phyloP scores from a whole-genome alignment of 37 sponge, comb jelly and placozoan genomes.

The Hormiphora californensis region DNA sequence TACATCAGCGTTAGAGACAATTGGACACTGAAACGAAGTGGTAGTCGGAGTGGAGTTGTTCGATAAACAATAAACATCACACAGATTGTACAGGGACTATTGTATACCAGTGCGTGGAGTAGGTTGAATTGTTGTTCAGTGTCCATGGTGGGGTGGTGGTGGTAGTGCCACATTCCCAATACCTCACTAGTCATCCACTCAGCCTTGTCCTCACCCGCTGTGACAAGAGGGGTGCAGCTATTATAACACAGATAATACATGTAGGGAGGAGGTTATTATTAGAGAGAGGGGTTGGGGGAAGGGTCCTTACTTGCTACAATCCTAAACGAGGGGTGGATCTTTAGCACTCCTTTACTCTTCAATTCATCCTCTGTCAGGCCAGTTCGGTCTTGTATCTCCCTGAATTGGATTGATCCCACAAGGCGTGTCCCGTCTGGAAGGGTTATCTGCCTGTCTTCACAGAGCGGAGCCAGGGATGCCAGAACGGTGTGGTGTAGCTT shows the following conservation, averaged over 20 bases:
- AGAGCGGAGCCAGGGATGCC: constrained; percentile 67
- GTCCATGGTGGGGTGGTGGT: constrained; percentile 10
- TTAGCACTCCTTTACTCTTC: neutral
- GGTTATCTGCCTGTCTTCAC: constrained; percentile 26
- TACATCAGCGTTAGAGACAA: too few relatives aligned
- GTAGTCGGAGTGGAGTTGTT: too few relatives aligned
- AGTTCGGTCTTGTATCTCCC: neutral
- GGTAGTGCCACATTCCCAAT: constrained; percentile 45
- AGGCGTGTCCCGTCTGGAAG: constrained; percentile 56
- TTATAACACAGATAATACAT: neutral
- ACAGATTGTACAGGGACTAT: neutral
- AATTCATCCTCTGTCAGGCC: neutral
- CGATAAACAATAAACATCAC: neutral
- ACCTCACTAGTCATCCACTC: constrained; percentile 37
- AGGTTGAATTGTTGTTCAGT: constrained; percentile 17
- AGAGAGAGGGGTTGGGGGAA: neutral
- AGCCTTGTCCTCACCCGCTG: constrained; percentile 11
- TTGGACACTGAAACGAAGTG: too few relatives aligned
- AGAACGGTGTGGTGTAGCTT: constrained; percentile 70
- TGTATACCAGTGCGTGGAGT: neutral
- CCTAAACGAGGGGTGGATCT: constrained; percentile 54
- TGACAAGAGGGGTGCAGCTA: neutral
- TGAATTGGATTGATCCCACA: neutral
- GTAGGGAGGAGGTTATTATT: too few relatives aligned
- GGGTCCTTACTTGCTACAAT: constrained; percentile 50